Evolutionary conservation across 2,797 vertebrate genomes (phyloP).

Genomic region (Neosilurus mollespiculum): DNA sequence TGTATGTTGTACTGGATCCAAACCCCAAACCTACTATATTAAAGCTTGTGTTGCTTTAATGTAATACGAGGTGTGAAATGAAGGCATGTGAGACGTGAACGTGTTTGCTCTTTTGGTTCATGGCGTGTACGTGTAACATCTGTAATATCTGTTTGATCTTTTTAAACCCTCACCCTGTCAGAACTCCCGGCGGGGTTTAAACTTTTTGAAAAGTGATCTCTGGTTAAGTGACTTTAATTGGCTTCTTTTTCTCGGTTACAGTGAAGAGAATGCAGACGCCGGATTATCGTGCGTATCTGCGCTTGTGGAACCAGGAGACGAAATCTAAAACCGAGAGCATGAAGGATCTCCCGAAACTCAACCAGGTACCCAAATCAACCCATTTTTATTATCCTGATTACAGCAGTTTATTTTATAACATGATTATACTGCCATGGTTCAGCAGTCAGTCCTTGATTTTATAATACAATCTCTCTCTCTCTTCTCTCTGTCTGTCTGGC

Average conservation of each 20-base stretch:
- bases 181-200: not conserved
- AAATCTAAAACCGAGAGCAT: slow-evolving; percentile 82
- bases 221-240: not conserved
- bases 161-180: not conserved
- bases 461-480: not conserved
- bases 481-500: not conserved
- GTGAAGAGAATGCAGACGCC: slow-evolving; percentile 86
- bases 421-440: not conserved
- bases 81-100: not conserved
- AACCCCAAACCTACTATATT: not conserved
- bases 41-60: not conserved
- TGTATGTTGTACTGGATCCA: no score
- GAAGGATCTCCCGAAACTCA: slow-evolving; percentile 89
- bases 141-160: not conserved
- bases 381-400: not conserved
- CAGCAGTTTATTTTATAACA: not conserved
- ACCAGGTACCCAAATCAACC: slow-evolving; percentile 77
- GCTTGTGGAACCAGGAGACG: slow-evolving; percentile 89
- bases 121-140: not conserved
- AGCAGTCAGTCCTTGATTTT: not conserved
- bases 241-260: slow-evolving; percentile 51
- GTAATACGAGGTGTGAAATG: not conserved
- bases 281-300: slow-evolving; percentile 89
- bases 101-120: not conserved
- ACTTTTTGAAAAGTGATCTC: not conserved